Base-by-base conservation (phyloP, 2,797 vertebrate species). In the Cossypha heuglini region DNA sequence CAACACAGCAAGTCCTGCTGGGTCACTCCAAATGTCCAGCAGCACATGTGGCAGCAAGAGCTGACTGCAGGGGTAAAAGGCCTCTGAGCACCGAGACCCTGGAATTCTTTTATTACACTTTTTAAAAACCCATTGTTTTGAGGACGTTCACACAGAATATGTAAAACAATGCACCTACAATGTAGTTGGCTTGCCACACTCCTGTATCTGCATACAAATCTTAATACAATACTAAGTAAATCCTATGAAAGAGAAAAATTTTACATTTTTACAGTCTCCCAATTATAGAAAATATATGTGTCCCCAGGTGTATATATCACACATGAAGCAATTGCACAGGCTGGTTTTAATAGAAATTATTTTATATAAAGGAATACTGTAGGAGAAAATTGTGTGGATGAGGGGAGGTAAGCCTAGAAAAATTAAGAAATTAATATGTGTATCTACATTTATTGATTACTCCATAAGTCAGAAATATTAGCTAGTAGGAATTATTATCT, bases 101-200 rank as follows among this genome's bases (percentile, higher is more conserved):
- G n/a, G 35, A 68, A 84, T 66, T 24, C 12, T 51, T 58, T 74
- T 72, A 49, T 43, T 86, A 28, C 5, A 2, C 29, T 81, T 94
- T 94, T 40, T 54, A 48, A 87, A 93, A 95, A 90, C 69, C 59
- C 78, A 52, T 90, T 96, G 76, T 94, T 93, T 80, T 91, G 46
- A 92, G 64, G 46, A 84, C 42, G 87, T 38, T 43, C 52, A 43
- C 26, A 29, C 13, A 76, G 51, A 68, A 80, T 83, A 95, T 63
- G 14, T 78, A 83, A 83, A 84, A 94, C 88, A 13, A 33, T 59
- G 33, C 66, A 35, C 69, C 85, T 55, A 18, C 57, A 92, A 28
- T 19, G 13, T 31, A 68, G 43, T 51, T 93, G 74, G 13, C 15
- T 93, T 66, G 35, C 35, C 25, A 66, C 4, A 2, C 9, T 83